These are phyloP conservation scores for Microplitis deprimator DNA, from an alignment of 2,888 invertebrate species.

Conservation along the genomic window DNA sequence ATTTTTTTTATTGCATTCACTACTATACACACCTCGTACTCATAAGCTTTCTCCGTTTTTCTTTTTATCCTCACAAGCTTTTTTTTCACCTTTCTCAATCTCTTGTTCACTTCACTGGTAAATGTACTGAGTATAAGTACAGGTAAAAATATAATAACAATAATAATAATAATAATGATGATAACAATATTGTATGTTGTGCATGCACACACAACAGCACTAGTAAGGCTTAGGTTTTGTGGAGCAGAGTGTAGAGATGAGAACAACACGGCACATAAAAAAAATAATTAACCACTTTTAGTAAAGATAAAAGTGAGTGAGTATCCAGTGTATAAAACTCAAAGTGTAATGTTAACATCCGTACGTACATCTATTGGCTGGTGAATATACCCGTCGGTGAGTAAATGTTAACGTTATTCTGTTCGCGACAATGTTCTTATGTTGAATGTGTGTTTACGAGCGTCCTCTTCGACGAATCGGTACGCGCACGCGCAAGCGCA, in stretches of 20 bases:
- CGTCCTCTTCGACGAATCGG: constrained; percentile 46
- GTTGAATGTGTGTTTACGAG: constrained; percentile 44
- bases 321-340: background rate
- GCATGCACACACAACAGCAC: background rate
- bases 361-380: background rate
- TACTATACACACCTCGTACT: background rate
- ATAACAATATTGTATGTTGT: background rate
- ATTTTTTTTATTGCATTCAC: background rate
- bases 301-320: background rate
- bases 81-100: background rate
- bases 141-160: background rate
- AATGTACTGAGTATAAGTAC: background rate
- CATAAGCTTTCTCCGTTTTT: background rate
- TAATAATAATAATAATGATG: background rate
- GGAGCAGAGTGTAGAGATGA: background rate
- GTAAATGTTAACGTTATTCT: constrained; percentile 24
- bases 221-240: background rate
- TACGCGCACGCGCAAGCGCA: constrained; percentile 46
- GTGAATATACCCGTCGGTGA: constrained; percentile 20
- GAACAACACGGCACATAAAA: background rate
- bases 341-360: background rate
- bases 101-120: background rate
- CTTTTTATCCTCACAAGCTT: background rate
- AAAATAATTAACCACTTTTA: background rate
- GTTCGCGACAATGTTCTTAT: constrained; percentile 34